Evolutionary conservation across 1,140 invertebrate genomes (phyloP).

Genomic region (Pollicipes pollicipes): DNA sequence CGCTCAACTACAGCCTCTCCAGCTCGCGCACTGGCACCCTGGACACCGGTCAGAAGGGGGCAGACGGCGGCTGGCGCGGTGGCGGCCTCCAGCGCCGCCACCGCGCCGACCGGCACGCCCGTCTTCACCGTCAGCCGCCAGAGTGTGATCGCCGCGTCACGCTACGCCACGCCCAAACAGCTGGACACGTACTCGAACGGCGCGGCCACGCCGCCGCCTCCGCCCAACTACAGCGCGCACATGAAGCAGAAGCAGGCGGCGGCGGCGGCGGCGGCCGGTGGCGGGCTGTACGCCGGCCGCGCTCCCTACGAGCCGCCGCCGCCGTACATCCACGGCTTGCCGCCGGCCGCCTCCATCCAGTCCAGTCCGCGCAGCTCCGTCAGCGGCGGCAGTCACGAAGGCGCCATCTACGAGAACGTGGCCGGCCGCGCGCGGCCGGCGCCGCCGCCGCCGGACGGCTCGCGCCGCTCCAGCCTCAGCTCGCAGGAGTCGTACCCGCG

Average conservation of each 20-base stretch:
- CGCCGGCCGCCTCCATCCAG: conserved; percentile 23
- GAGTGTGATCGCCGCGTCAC: conserved; percentile 48
- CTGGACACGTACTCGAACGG: conserved; percentile 19
- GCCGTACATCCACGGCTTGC: conserved; percentile 14
- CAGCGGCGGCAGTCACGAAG: conserved; percentile 38
- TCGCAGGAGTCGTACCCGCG: conserved; percentile 1
- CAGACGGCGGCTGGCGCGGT: neutral
- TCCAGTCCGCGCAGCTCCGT: conserved; percentile 37
- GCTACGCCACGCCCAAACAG: conserved; percentile 53
- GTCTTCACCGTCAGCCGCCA: conserved; percentile 19
- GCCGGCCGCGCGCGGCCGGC: neutral
- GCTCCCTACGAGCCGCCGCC: conserved; percentile 26
- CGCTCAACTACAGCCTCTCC: conserved; percentile 1
- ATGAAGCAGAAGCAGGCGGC: neutral
- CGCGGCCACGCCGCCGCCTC: conserved; percentile 8
- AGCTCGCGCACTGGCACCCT: neutral
- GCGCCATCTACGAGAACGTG: neutral
- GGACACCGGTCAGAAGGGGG: neutral
- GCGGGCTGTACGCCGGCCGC: conserved; percentile 24
- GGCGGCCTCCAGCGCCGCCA: neutral
- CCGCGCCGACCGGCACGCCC: neutral
- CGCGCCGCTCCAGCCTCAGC: neutral
- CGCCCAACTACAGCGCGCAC: neutral
- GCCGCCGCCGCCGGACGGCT: neutral
- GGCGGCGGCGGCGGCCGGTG: neutral